Evolutionary conservation across 2,888 invertebrate genomes (phyloP).

Genomic region (Idaea straminata): DNA sequence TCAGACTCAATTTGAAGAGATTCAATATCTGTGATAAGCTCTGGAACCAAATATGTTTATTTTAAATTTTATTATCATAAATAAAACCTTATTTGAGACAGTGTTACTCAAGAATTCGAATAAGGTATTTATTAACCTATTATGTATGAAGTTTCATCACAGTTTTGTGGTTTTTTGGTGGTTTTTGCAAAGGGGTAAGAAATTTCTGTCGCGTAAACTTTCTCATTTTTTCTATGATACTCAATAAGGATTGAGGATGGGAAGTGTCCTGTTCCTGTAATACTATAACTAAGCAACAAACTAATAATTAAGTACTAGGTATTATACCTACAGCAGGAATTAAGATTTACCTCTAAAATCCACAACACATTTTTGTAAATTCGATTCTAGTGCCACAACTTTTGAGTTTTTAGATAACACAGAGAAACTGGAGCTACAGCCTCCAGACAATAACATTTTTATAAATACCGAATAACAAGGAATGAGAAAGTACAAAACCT

Average conservation of each 20-base stretch:
- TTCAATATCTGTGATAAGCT: constrained; percentile 52
- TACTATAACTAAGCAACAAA: neutral
- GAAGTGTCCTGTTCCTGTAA: neutral
- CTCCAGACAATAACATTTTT: constrained; percentile 21
- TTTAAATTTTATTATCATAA: neutral
- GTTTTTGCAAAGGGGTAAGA: no score
- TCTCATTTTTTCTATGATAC: no score
- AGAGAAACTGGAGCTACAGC: constrained; percentile 22
- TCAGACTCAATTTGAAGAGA: constrained; percentile 44
- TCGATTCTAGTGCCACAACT: constrained; percentile 47
- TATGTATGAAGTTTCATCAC: no score
- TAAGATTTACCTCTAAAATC: constrained; percentile 51
- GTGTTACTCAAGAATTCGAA: no score
- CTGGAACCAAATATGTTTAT: constrained; percentile 42
- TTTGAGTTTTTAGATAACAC: constrained; percentile 39
- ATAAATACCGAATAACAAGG: neutral
- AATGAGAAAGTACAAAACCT: neutral
- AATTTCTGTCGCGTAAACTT: no score
- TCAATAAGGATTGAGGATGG: no score
- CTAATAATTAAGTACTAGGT: neutral
- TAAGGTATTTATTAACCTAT: no score
- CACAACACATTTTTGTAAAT: constrained; percentile 45
- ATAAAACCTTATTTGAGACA: no score
- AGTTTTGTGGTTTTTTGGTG: no score
- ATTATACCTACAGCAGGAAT: constrained; percentile 11